A percentile compares a stretch with the other conserved stretches of the same genome.
These are phyloP conservation scores for Brachionus manjavacas DNA, from an alignment of 1,140 invertebrate species.

Conservation along the genomic window DNA sequence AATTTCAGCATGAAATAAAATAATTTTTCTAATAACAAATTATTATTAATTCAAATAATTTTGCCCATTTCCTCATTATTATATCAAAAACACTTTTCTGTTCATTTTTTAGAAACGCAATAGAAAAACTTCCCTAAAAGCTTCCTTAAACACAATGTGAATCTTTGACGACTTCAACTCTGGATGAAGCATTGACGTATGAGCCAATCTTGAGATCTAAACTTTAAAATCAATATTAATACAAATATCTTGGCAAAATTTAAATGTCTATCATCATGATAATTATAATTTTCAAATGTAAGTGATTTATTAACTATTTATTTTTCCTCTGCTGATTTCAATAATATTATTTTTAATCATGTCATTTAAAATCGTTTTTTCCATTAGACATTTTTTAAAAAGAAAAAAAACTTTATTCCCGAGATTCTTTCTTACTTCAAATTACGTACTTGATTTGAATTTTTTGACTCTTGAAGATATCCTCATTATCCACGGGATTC, in stretches of 20 bases:
- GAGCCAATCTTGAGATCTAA: too few relatives aligned
- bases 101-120: too few relatives aligned
- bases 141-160: background rate
- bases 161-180: too few relatives aligned
- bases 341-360: background rate
- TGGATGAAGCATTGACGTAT: too few relatives aligned
- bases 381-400: too few relatives aligned
- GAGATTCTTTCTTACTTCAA: background rate
- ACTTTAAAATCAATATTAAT: too few relatives aligned
- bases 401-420: too few relatives aligned
- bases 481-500: constrained; percentile 9
- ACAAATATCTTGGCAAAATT: background rate
- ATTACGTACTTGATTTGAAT: constrained; percentile 26
- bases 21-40: background rate
- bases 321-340: background rate
- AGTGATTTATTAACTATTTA: background rate
- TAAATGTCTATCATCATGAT: background rate
- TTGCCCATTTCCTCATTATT: too few relatives aligned
- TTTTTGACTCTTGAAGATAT: constrained; percentile 37
- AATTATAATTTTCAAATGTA: background rate
- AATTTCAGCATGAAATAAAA: background rate
- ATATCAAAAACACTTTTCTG: background rate
- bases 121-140: background rate
- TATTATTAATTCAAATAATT: too few relatives aligned
- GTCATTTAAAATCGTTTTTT: too few relatives aligned